Conservation (phyloP, 2,888 invertebrate species). For the Ochropleura plecta region DNA sequence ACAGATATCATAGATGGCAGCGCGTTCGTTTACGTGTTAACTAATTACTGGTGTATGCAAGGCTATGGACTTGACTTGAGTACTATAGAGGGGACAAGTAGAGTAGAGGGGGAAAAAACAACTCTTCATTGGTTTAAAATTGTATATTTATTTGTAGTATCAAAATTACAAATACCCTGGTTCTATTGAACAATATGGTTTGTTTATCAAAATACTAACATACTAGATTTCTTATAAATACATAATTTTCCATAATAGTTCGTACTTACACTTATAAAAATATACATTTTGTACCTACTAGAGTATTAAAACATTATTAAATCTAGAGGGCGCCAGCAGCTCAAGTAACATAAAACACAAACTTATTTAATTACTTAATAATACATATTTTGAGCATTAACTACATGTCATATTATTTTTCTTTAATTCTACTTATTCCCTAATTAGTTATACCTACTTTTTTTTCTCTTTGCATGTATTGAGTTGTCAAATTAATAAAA, state of each 20-base stretch:
- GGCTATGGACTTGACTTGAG: not conserved
- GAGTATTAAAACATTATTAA: constrained; percentile 2
- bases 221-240: not conserved
- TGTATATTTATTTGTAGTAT: constrained; percentile 41
- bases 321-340: not conserved
- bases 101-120: not conserved
- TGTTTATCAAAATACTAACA: not conserved
- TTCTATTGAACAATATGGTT: constrained; percentile 39
- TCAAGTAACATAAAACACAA: constrained; percentile 5
- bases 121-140: not conserved
- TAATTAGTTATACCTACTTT: constrained; percentile 11
- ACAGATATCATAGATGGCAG: not conserved
- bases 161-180: constrained; percentile 38
- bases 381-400: constrained; percentile 49
- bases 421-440: constrained; percentile 13
- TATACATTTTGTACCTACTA: not conserved
- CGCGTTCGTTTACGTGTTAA: not conserved
- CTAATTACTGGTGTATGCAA: not conserved
- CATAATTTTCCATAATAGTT: not conserved
- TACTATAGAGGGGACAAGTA: not conserved
- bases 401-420: constrained; percentile 31
- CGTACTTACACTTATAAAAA: constrained; percentile 3
- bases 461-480: constrained; percentile 18
- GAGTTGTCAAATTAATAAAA: constrained; percentile 20
- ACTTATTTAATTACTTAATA: constrained; percentile 19